Conservation (phyloP, 1,140 invertebrate species). For the Globodera ellingtonae region DNA sequence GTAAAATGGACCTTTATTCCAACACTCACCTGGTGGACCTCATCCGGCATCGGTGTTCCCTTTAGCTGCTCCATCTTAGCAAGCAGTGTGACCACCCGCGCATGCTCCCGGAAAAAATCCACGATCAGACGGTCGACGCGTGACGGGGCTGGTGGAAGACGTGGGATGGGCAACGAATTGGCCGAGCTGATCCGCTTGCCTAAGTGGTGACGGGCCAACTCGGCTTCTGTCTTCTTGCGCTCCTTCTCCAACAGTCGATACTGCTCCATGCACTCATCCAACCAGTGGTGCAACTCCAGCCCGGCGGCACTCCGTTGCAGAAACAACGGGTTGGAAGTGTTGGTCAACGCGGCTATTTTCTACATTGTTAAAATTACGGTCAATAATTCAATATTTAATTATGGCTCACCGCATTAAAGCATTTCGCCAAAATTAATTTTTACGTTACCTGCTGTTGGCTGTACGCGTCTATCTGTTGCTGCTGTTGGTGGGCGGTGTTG, state of each 20-base stretch:
- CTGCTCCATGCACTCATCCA: slow-evolving; percentile 81
- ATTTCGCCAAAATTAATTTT: too few species aligned
- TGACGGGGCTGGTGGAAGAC: slow-evolving; percentile 79
- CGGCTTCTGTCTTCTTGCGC: slow-evolving; percentile 80
- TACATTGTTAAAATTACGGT: not conserved
- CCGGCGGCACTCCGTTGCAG: slow-evolving; percentile 9
- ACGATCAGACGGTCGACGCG: slow-evolving; percentile 80
- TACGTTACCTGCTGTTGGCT: slow-evolving; percentile 35
- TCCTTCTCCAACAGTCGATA: slow-evolving; percentile 81
- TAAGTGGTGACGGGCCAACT: slow-evolving; percentile 78
- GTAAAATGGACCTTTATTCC: too few species aligned
- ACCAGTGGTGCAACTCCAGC: slow-evolving; percentile 48
- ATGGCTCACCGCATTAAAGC: too few species aligned
- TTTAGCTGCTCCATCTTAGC: slow-evolving; percentile 62
- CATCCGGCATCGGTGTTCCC: slow-evolving; percentile 38
- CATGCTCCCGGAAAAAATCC: slow-evolving; percentile 80
- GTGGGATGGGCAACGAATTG: slow-evolving; percentile 79
- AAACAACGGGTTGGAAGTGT: slow-evolving; percentile 5
- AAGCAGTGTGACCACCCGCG: slow-evolving; percentile 69
- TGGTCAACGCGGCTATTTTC: not conserved
- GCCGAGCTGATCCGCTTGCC: slow-evolving; percentile 79
- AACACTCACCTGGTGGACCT: slow-evolving; percentile 52
- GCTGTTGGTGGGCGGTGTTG: not conserved
- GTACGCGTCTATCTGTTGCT: slow-evolving; percentile 27
- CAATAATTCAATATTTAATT: not conserved